Evolutionary conservation across 2,888 invertebrate species (phyloP), one percentile per base, ranked within the genome.

Genomic region (Dilophus febrilis): DNA sequence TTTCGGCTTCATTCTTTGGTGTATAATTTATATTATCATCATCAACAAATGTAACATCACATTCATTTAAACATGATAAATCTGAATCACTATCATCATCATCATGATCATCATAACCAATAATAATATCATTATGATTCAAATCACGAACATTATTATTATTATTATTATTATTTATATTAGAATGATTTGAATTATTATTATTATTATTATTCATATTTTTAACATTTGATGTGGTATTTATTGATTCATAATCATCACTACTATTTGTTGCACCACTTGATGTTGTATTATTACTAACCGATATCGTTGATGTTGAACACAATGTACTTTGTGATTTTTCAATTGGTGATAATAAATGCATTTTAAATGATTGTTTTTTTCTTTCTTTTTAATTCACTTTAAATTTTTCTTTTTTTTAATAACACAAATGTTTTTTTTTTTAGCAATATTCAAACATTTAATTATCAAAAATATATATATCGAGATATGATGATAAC

Each of bases 1-100:
- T 56, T 48, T 63, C 62, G 22, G 61, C 62, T 46, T 63, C 62
- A 46, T 61, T 63, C 47, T 61, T 57, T 32, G 62, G 61, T 50
- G 59, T 57, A 51, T 53, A 59, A 40, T 53, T 58, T 41, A 58
- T 58, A 48, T 58, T 57, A 28, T 54, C 54, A 47, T 61, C 61
- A 40, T 60, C 61, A 44, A 63, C 58, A 37, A 63, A 49, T 4
- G 62, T 62, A 28, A 61, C 56, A 48, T 63, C 59, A 42, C 48
- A 48, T 44, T 52, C 50, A 33, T 57, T 56, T 42, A 55, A 56
- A n/a, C n/a, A n/a, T 31, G 55, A 50, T 37, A 50, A 51, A 45
- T 57, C 57, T 40, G 55, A 54, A 17, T 54, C 50, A 13, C 51
- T 52, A 6, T 55, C 53, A 17, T 55, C 53, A 45, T 28, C 16